These are phyloP conservation scores for Ylistrum balloti DNA, from an alignment of 1,140 invertebrate genomes.

Conservation along the genomic window DNA sequence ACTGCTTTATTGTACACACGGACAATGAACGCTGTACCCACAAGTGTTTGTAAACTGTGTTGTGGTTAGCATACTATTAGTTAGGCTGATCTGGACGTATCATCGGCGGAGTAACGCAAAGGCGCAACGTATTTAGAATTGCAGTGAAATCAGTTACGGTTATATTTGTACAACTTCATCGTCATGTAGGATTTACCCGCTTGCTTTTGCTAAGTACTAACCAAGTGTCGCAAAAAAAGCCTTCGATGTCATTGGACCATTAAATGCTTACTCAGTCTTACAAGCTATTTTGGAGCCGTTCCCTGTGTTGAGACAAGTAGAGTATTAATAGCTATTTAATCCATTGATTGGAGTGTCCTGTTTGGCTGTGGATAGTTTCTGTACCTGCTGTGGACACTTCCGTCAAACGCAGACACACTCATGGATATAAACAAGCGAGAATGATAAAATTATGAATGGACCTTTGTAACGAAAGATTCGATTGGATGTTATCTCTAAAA, in stretches of 20 bases:
- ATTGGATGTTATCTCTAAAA: not conserved
- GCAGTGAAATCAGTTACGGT: not conserved
- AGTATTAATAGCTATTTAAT: not conserved
- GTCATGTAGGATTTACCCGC: too few species aligned
- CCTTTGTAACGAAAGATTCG: not conserved
- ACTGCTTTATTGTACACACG: not conserved
- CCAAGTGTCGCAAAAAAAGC: not conserved
- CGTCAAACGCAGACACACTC: not conserved
- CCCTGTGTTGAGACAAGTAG: not conserved
- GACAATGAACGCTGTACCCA: not conserved
- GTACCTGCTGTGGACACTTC: not conserved
- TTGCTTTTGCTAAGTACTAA: too few species aligned
- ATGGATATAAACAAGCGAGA: not conserved
- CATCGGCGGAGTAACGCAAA: too few species aligned
- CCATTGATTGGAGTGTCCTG: constrained; percentile 23
- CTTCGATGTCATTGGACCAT: not conserved
- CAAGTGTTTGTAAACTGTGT: not conserved
- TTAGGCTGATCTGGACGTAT: too few species aligned
- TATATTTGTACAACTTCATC: too few species aligned
- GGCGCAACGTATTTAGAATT: not conserved
- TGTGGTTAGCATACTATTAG: not conserved
- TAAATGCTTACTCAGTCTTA: not conserved
- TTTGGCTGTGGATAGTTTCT: not conserved
- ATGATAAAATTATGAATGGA: not conserved
- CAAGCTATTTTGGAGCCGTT: constrained; percentile 22